A percentile compares a stretch with the other conserved stretches of the same genome.
These are phyloP conservation scores for Amorpha juglandis DNA, from an alignment of 2,888 invertebrate species.

Conservation along the genomic window DNA sequence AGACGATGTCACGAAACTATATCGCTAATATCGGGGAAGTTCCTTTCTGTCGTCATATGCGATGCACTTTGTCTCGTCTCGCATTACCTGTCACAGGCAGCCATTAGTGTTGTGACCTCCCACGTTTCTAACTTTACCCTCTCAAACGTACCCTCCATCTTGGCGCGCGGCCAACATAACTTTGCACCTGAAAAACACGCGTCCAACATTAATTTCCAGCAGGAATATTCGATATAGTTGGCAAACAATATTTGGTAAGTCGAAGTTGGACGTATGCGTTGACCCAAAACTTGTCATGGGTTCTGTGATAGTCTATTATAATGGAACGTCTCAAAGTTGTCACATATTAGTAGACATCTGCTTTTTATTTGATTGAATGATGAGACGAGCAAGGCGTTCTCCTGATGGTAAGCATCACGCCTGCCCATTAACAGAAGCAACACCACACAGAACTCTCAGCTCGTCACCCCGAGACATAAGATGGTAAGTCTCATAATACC, in stretches of 20 bases:
- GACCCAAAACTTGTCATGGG: constrained; percentile 80
- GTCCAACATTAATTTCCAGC: constrained; percentile 34
- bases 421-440: no score
- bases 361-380: no score
- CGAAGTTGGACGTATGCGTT: constrained; percentile 44
- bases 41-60: constrained; percentile 47
- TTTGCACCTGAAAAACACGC: constrained; percentile 47
- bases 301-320: constrained; percentile 71
- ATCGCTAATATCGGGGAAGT: constrained; percentile 9
- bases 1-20: constrained; percentile 4
- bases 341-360: constrained; percentile 55
- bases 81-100: constrained; percentile 78
- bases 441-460: no score
- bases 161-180: constrained; percentile 56
- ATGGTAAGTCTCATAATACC: no score
- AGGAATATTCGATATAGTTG: constrained; percentile 38
- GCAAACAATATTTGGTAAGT: constrained; percentile 34
- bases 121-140: constrained; percentile 61
- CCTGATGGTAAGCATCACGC: no score
- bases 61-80: constrained; percentile 81
- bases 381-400: no score
- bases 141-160: constrained; percentile 71
- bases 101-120: constrained; percentile 79
- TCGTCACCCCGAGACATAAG: no score
- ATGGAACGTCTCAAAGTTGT: constrained; percentile 52